A percentile compares a stretch with the other conserved stretches of the same genome.
phyloP scores from a whole-genome alignment of 2,888 invertebrate genomes.

The Perizoma affinitatum region DNA sequence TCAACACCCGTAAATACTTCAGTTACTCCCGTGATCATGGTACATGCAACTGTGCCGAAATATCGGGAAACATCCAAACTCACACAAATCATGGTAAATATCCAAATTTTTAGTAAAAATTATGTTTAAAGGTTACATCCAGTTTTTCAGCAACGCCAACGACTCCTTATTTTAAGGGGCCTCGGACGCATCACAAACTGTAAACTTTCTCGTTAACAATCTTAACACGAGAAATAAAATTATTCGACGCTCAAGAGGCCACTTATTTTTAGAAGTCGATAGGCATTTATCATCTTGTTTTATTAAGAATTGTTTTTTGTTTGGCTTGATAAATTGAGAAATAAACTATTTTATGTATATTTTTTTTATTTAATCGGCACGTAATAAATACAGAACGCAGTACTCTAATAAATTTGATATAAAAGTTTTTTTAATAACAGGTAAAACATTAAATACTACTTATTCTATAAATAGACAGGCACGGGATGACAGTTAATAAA shows the following conservation, averaged over 20 bases:
- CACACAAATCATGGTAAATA: too few relatives aligned
- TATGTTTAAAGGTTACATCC: too few relatives aligned
- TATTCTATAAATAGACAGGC: slow-evolving; percentile 18
- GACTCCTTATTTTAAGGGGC: too few relatives aligned
- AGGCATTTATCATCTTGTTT: background rate
- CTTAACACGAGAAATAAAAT: slow-evolving; percentile 9
- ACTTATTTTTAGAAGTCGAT: slow-evolving; percentile 2
- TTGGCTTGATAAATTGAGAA: slow-evolving; percentile 15
- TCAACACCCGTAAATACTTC: too few relatives aligned
- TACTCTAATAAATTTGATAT: slow-evolving; percentile 28
- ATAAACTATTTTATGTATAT: slow-evolving; percentile 16
- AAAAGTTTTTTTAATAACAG: slow-evolving; percentile 22
- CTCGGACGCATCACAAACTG: too few relatives aligned
- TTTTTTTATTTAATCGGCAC: slow-evolving; percentile 26
- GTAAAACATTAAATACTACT: slow-evolving; percentile 25
- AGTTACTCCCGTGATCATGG: too few relatives aligned
- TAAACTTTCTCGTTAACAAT: slow-evolving; percentile 2
- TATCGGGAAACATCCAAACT: too few relatives aligned
- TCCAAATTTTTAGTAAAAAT: too few relatives aligned
- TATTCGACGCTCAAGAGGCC: background rate
- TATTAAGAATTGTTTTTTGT: slow-evolving; percentile 12
- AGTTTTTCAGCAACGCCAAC: too few relatives aligned
- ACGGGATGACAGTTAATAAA: slow-evolving; percentile 21
- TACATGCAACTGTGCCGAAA: too few relatives aligned
- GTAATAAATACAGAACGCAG: slow-evolving; percentile 34